phyloP scores from a whole-genome alignment of 1,140 invertebrate species.

The Drosophila triauraria region DNA sequence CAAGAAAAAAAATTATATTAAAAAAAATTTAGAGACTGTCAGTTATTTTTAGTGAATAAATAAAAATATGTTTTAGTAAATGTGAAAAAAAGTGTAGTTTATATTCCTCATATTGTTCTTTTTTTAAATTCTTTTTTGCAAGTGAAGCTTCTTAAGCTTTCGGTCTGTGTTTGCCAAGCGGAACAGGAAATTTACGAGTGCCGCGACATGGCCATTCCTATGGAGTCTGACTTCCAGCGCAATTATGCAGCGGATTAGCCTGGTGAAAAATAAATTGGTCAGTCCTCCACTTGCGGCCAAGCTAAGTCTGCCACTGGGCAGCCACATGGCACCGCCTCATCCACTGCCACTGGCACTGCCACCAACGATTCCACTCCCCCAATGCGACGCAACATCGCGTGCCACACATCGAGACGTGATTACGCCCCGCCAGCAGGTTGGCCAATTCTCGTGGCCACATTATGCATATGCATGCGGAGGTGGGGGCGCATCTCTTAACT shows the following conservation, averaged over 20 bases:
- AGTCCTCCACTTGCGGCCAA: conserved; percentile 5
- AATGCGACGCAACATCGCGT: conserved; percentile 30
- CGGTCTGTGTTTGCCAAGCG: conserved; percentile 28
- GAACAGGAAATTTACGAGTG: conserved; percentile 66
- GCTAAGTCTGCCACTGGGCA: conserved; percentile 35
- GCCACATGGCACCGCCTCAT: conserved; percentile 1
- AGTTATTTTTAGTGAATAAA: background rate
- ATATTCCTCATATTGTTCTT: too few relatives aligned
- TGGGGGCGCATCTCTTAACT: conserved; percentile 27
- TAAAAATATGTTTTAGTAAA: background rate
- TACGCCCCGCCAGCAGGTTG: conserved; percentile 20
- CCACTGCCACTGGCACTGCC: background rate
- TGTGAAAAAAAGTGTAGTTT: background rate
- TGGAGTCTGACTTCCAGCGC: conserved; percentile 18
- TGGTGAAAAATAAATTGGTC: conserved; percentile 61
- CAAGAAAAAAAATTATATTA: background rate
- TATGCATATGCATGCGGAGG: conserved; percentile 30
- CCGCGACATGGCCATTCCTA: conserved; percentile 27
- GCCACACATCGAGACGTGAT: conserved; percentile 58
- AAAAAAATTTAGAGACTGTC: background rate
- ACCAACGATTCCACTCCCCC: conserved; percentile 9
- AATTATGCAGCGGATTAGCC: conserved; percentile 72
- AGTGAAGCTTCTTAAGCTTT: conserved; percentile 16
- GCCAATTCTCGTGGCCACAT: conserved; percentile 36
- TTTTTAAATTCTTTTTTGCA: background rate